These are phyloP conservation scores for Flabesymbios commensalis DNA, from an alignment of 2,888 invertebrate genomes.

Conservation along the genomic window DNA sequence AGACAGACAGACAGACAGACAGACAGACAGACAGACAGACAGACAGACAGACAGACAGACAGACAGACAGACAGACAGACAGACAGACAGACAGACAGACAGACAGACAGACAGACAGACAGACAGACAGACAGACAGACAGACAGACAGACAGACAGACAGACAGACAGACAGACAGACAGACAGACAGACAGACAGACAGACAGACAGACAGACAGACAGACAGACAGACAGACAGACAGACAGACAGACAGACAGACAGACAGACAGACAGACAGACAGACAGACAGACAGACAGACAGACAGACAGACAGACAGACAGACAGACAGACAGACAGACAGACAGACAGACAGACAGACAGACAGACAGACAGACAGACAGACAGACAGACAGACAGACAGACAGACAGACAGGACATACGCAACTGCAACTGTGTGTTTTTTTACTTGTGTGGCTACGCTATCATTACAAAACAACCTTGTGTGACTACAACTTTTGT, in stretches of 20 bases:
- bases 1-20: too few relatives aligned
- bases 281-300: neutral
- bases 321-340: conserved; percentile 4
- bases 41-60: too few relatives aligned
- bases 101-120: conserved; percentile 12
- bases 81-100: neutral
- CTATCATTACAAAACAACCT: too few relatives aligned
- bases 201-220: neutral
- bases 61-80: too few relatives aligned
- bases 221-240: neutral
- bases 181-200: conserved; percentile 1
- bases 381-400: conserved; percentile 12
- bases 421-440: too few relatives aligned
- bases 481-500: too few relatives aligned
- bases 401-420: conserved; percentile 5
- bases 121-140: conserved; percentile 7
- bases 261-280: neutral
- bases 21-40: too few relatives aligned
- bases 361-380: conserved; percentile 10
- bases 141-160: conserved; percentile 9
- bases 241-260: neutral
- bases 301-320: conserved; percentile 1
- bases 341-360: conserved; percentile 11
- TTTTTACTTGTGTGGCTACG: too few relatives aligned
- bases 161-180: conserved; percentile 9